Evolutionary conservation across 2,113 vertebrate species (phyloP).

Genomic region (Prietella phreatophila): DNA sequence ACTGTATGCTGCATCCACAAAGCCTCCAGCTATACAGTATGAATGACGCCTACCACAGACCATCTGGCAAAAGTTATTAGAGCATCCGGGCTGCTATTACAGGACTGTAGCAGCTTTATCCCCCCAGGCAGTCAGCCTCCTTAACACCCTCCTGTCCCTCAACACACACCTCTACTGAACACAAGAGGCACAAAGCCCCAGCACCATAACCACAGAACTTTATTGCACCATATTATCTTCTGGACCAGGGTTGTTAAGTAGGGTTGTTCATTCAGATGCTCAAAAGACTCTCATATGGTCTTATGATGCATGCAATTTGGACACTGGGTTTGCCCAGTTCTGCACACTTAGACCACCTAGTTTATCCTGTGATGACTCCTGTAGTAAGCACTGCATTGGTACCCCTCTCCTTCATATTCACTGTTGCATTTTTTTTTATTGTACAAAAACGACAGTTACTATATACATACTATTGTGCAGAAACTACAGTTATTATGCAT

Average conservation of each 20-base stretch:
- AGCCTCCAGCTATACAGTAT: background rate
- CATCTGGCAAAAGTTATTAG: slow-evolving; percentile 2
- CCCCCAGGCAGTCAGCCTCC: background rate
- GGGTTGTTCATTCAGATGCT: background rate
- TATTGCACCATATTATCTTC: background rate
- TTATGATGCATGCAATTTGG: background rate
- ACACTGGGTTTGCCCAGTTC: background rate
- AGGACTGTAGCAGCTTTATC: background rate
- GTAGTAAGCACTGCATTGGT: background rate
- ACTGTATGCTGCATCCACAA: background rate
- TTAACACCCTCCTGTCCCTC: background rate
- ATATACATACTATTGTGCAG: background rate
- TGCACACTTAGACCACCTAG: background rate
- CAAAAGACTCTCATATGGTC: background rate
- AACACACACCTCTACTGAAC: background rate
- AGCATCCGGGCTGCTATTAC: background rate
- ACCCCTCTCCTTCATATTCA: background rate
- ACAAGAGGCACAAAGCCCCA: background rate
- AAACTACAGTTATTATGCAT: background rate
- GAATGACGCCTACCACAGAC: background rate
- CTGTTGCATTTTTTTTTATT: background rate
- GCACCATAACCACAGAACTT: background rate
- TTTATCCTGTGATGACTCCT: too few relatives aligned
- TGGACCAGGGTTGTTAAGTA: background rate
- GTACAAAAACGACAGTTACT: background rate